phyloP scores from a whole-genome alignment of 2,797 vertebrate genomes.

The Spatula versicolor region DNA sequence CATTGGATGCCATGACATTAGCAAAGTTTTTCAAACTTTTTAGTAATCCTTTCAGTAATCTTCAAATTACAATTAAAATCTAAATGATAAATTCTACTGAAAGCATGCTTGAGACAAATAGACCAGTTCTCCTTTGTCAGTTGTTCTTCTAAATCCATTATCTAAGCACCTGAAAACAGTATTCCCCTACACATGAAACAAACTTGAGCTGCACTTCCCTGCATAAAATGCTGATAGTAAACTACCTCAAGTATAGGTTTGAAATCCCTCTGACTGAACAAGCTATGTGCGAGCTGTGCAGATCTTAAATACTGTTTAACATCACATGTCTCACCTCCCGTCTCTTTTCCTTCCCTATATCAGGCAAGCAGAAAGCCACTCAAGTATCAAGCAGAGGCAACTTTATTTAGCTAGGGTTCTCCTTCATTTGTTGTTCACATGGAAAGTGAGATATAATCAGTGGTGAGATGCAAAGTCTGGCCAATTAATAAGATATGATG shows the following conservation, averaged over 20 bases:
- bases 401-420: constrained; percentile 33
- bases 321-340: neutral
- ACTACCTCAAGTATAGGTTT: neutral
- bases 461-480: constrained; percentile 49
- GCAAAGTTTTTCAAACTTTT: neutral
- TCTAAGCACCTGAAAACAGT: neutral
- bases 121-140: neutral
- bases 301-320: neutral
- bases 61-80: neutral
- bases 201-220: neutral
- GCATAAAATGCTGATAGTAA: neutral
- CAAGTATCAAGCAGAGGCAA: constrained; percentile 31
- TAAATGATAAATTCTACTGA: neutral
- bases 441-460: constrained; percentile 63
- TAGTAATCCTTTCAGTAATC: neutral
- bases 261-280: neutral
- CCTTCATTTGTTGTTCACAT: constrained; percentile 37
- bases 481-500: constrained; percentile 69
- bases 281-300: neutral
- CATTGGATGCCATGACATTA: neutral
- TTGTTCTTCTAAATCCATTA: neutral
- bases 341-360: neutral
- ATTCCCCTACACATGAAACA: neutral
- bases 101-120: neutral
- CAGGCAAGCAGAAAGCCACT: constrained; percentile 5